Percentiles rank a stretch among this genome's conserved stretches.
Conservation (phyloP, 2,888 invertebrate species). For the Orchesella flavescens region DNA sequence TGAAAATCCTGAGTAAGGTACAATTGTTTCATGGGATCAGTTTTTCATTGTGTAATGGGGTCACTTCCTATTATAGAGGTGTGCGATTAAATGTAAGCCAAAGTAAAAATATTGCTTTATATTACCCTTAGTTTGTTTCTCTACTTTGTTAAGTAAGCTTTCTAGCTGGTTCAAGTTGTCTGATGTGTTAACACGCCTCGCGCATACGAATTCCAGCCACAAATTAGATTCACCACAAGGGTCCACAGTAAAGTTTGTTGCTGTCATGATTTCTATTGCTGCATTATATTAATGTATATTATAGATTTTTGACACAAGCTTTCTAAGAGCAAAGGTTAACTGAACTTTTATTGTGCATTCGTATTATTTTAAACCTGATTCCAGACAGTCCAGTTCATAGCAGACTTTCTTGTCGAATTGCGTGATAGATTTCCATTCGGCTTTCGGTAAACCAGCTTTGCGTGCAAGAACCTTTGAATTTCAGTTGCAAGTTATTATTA, state of each 20-base stretch:
- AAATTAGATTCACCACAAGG: slow-evolving; percentile 30
- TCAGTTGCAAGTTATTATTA: not conserved
- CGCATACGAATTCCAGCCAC: slow-evolving; percentile 35
- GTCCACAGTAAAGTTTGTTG: slow-evolving; percentile 39
- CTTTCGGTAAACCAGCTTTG: slow-evolving; percentile 29
- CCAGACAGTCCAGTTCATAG: slow-evolving; percentile 25
- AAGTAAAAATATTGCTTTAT: too few relatives aligned
- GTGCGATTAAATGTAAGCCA: too few relatives aligned
- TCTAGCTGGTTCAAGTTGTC: slow-evolving; percentile 48
- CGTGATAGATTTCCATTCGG: slow-evolving; percentile 24
- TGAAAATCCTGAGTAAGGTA: too few relatives aligned
- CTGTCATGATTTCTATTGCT: slow-evolving; percentile 42
- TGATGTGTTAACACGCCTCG: slow-evolving; percentile 32
- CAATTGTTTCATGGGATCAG: too few relatives aligned
- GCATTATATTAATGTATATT: not conserved
- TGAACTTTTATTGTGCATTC: not conserved
- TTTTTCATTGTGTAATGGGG: too few relatives aligned
- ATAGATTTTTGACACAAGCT: not conserved
- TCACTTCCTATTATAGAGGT: not conserved
- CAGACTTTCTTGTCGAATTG: slow-evolving; percentile 43
- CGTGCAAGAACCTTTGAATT: slow-evolving; percentile 25
- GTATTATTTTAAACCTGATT: slow-evolving; percentile 30
- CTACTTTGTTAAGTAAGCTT: slow-evolving; percentile 2
- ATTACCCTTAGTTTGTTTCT: slow-evolving; percentile 18
- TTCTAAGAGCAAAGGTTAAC: not conserved